These are phyloP conservation scores for Phyto melanocephala DNA, from an alignment of 2,888 invertebrate genomes.

Conservation along the genomic window DNA sequence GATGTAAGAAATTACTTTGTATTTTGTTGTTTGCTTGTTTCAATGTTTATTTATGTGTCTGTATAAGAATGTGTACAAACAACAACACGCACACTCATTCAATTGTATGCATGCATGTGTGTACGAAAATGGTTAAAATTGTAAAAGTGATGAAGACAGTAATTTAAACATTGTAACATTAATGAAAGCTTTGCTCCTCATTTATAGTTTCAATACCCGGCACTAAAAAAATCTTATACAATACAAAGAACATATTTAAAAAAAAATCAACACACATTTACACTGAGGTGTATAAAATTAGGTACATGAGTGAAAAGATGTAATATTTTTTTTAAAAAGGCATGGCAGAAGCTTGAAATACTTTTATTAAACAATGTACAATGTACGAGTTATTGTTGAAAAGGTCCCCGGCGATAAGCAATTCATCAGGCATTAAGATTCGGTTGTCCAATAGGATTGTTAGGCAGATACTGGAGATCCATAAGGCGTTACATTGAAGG, in stretches of 20 bases:
- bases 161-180: conserved; percentile 77
- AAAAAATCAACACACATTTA: not conserved
- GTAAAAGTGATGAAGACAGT: conserved; percentile 68
- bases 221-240: conserved; percentile 17
- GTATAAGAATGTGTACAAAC: not conserved
- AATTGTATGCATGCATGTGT: not conserved
- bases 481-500: too few species aligned
- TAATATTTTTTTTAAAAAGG: too few species aligned
- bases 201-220: conserved; percentile 66
- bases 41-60: conserved; percentile 40
- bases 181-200: conserved; percentile 77
- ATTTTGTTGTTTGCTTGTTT: not conserved
- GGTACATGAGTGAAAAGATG: too few species aligned
- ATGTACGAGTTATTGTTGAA: too few species aligned
- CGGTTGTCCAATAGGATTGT: too few species aligned
- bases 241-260: not conserved
- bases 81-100: not conserved
- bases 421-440: too few species aligned
- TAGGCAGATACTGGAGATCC: too few species aligned
- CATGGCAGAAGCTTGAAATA: too few species aligned
- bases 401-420: too few species aligned
- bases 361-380: too few species aligned
- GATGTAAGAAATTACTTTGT: conserved; percentile 60
- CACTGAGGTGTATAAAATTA: too few species aligned
- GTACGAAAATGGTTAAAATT: not conserved